Evolutionary conservation across 2,888 invertebrate species (phyloP).

Genomic region (Perithous albicinctus): DNA sequence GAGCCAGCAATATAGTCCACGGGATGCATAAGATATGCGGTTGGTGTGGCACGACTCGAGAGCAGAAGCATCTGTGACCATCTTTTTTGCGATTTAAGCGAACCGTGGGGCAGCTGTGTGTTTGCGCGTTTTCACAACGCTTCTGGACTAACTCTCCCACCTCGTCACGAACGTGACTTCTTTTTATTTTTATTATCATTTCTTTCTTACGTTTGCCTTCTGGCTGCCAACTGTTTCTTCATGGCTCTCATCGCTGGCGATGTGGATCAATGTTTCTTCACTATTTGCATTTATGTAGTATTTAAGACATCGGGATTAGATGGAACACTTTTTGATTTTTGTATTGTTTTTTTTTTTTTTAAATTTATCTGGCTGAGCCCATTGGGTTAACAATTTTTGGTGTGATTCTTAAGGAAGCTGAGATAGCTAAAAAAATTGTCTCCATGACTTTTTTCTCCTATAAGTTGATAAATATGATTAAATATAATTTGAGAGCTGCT

Average conservation of each 20-base stretch:
- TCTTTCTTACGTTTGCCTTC: neutral
- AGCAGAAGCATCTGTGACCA: slow-evolving; percentile 25
- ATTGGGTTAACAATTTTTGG: too few species aligned
- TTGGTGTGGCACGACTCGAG: slow-evolving; percentile 32
- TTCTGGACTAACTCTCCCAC: neutral
- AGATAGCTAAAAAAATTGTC: too few species aligned
- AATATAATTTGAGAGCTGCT: too few species aligned
- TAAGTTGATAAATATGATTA: too few species aligned
- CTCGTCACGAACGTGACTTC: slow-evolving; percentile 24
- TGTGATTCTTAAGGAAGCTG: too few species aligned
- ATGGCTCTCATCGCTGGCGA: neutral
- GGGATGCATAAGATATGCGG: slow-evolving; percentile 41
- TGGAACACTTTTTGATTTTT: too few species aligned
- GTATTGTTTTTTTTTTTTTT: too few species aligned
- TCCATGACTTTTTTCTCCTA: too few species aligned
- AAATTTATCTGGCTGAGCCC: too few species aligned
- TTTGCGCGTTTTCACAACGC: slow-evolving; percentile 13
- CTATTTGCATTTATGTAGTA: neutral
- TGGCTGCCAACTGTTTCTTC: neutral
- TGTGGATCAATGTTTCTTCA: slow-evolving; percentile 12
- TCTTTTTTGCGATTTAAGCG: slow-evolving; percentile 11
- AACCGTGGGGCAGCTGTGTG: slow-evolving; percentile 15
- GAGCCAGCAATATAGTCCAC: slow-evolving; percentile 8
- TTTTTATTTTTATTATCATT: slow-evolving; percentile 1
- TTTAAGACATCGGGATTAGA: too few species aligned